Evolutionary conservation across 2,113 vertebrate species (phyloP).

Genomic region (Lamprotornis superbus): DNA sequence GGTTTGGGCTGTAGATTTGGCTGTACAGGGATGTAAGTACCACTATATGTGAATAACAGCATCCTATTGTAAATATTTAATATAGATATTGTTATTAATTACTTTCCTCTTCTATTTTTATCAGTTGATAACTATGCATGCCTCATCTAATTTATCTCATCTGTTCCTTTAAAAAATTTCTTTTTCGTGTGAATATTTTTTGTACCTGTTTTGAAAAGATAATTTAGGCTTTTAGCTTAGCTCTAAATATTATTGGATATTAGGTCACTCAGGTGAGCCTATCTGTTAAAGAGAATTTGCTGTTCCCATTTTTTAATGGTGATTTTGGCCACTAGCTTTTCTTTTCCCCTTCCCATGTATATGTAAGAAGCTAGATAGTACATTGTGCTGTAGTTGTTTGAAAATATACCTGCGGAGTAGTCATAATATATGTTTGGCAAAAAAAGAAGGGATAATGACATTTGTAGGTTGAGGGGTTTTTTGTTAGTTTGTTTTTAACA

Average conservation of each 20-base stretch:
- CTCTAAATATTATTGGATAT: constrained; percentile 49
- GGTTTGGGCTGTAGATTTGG: constrained; percentile 99
- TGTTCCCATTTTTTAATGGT: constrained; percentile 31
- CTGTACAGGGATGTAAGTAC: constrained; percentile 99
- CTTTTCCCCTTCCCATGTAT: constrained; percentile 42
- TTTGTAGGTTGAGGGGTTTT: fast-evolving
- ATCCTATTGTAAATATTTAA: constrained; percentile 76
- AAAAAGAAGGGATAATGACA: not conserved
- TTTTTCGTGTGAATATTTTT: constrained; percentile 69
- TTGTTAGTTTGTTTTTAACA: not conserved
- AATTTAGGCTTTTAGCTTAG: constrained; percentile 48
- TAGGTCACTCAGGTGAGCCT: constrained; percentile 49
- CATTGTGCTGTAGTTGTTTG: constrained; percentile 52
- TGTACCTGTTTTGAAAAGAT: constrained; percentile 56
- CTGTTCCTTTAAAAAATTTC: constrained; percentile 57
- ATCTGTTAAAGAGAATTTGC: constrained; percentile 39
- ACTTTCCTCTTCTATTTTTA: constrained; percentile 72
- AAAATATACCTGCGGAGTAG: constrained; percentile 42
- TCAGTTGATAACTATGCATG: constrained; percentile 77
- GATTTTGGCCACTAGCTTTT: constrained; percentile 64
- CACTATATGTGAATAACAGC: constrained; percentile 88
- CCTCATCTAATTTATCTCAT: constrained; percentile 75
- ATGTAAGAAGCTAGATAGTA: constrained; percentile 69
- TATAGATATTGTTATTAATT: constrained; percentile 73
- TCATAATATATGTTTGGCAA: not conserved